Evolutionary conservation across 2,113 vertebrate genomes (phyloP), one percentile per base, ranked within the genome.

Genomic region (Pipra filicauda): DNA sequence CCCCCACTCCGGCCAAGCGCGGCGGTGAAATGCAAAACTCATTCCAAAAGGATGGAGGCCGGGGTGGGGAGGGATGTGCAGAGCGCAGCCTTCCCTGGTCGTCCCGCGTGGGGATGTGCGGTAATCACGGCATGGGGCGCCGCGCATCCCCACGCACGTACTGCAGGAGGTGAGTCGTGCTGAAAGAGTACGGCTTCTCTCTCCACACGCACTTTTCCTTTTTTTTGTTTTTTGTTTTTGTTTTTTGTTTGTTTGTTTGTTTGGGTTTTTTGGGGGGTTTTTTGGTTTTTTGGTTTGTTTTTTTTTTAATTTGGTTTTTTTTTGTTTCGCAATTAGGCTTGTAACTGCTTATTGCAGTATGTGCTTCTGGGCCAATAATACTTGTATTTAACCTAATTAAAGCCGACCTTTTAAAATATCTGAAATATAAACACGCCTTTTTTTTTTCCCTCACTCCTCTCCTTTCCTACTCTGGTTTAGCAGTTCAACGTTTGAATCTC

Each of bases 321-420:
- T 51, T 48, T 17, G 0, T 28, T 24, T 93, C 77, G 72, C 85
- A 91, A 91, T 96, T 95, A 96, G 64, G 83, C 62, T 88, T 72
- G 58, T 95, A 93, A 96, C 84, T 49, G 62, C 77, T 91, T 59
- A n/a, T 70, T 75, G 94, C 88, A n/a, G 33, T 72, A 35, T 44
- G 73, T 67, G 80, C 95, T 96, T 95, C 93, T 97, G 92, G 95
- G 90, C 84, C 95, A 91, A 79, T 64, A 95, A 89, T 83, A 71
- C 67, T 95, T 85, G 86, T 88, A 91, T 89, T 94, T 95, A 96
- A 95, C 95, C 96, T 94, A 94, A 93, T 97, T 94, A 96, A 92
- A 95, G 41, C 35, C 87, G 83, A 92, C 82, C 88, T 95, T 95
- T 95, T 27, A 74, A 90, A 91, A 96, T 64, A 91, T 89, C 93